A percentile compares a stretch with the other conserved stretches of the same genome.
phyloP scores from a whole-genome alignment of 2,113 vertebrate species.

The Phylloscopus trochiloides region DNA sequence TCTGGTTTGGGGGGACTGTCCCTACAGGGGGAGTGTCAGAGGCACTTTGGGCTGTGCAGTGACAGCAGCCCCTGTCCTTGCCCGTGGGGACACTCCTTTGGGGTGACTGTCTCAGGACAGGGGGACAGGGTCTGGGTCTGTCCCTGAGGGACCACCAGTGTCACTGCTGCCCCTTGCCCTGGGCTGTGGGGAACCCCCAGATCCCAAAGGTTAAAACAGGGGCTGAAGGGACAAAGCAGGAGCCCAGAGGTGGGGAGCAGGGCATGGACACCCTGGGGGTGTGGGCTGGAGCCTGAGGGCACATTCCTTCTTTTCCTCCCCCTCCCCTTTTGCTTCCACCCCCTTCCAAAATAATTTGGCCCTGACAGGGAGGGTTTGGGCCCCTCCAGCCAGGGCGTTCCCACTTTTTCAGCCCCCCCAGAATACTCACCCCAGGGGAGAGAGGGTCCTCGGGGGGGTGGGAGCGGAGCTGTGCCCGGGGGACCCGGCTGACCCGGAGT shows the following conservation, averaged over 20 bases:
- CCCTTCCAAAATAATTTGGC: too few species aligned
- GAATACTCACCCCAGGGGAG: constrained; percentile 38
- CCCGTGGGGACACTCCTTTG: fast-evolving
- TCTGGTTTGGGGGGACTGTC: not conserved
- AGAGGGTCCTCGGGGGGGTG: not conserved
- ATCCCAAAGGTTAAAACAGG: not conserved
- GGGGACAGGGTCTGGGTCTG: fast-evolving
- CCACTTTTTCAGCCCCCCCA: not conserved
- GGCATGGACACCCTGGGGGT: fast-evolving
- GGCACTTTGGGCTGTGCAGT: fast-evolving
- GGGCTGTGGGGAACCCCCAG: not conserved
- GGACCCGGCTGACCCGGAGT: not conserved
- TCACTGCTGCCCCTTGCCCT: not conserved
- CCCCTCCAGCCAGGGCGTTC: fast-evolving
- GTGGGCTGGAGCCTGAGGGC: not conserved
- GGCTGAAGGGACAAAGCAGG: not conserved
- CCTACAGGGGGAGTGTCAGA: not conserved
- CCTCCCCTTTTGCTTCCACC: not conserved
- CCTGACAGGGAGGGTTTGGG: fast-evolving
- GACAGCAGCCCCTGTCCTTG: not conserved
- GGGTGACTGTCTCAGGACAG: not conserved
- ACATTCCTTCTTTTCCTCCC: not conserved
- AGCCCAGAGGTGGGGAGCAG: not conserved
- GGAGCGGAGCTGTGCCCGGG: not conserved
- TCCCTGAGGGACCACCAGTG: not conserved